Base-by-base conservation (phyloP, 2,113 vertebrate genomes). In the Neogobius melanostomus region DNA sequence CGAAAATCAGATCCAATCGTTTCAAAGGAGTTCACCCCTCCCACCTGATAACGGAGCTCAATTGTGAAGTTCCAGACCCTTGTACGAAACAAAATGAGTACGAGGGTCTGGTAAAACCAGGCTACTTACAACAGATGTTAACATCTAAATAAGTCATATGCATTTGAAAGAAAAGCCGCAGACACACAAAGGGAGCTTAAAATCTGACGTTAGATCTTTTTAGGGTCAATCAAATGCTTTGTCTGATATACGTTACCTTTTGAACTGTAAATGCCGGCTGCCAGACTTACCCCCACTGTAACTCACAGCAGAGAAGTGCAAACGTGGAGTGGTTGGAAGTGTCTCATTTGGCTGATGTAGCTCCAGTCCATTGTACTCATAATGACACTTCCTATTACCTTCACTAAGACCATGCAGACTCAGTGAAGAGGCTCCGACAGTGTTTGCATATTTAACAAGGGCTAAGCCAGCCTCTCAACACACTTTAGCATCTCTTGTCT, bases 401-500 rank as follows among this genome's bases (percentile, higher is more conserved):
- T 15, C 28, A 54, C 14, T 15, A 36, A 64, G 62, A 46, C 16
- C 17, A 47, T 47, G 11, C 42, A 68, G 4, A 16, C 12, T 43
- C 21, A 11, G 42, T 16, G 62, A 60, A 50, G 50, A n/a, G 15
- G 28, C 16, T 51, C 12, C 7, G 50, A 56, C 52, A 49, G 43
- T n/a, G 44, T 66, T 49, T 61, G 6, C 17, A 73, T 80, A 50
- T 80, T 64, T 68, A 72, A 78, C 75, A 51, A 65, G 14, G 49
- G 7, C 69, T 75, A 43, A 62, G 15, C 5, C 49, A 14, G 16
- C 15, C 15, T 68, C 44, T 53, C 45, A 78, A 66, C 56, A 53
- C 61, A 53, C 51, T 79, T 85, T 64, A 73, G 65, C 45, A 43
- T 74, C 79, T 69, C 75, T 48, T 67, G 69, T 16, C 62, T 63